Percentiles rank a stretch among this genome's conserved stretches.
Evolutionary conservation across 2,797 vertebrate species (phyloP).

Genomic region (Babyrousa celebensis): DNA sequence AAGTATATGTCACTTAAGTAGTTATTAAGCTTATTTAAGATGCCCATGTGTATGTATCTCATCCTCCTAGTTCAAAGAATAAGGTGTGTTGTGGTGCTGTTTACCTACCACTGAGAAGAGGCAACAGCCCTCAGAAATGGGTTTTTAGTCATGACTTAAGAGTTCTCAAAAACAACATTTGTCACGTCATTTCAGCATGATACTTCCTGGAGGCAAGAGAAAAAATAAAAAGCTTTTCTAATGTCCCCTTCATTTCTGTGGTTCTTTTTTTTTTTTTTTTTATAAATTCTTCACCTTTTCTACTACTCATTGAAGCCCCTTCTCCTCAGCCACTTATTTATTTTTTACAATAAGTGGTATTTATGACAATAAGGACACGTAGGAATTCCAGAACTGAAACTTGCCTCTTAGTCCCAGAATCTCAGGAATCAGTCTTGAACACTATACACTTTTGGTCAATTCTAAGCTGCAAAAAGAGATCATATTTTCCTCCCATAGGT

Average conservation of each 20-base stretch:
- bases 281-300: slow-evolving; percentile 1
- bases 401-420: neutral
- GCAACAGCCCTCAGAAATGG: slow-evolving; percentile 28
- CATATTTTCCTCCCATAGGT: neutral
- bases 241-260: slow-evolving; percentile 41
- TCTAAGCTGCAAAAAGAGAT: neutral
- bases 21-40: slow-evolving; percentile 60
- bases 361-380: slow-evolving; percentile 5
- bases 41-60: neutral
- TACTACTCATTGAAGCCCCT: neutral
- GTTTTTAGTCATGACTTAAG: slow-evolving; percentile 57
- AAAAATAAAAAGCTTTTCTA: slow-evolving; percentile 68
- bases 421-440: neutral
- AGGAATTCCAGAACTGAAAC: neutral
- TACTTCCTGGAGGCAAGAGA: slow-evolving; percentile 53
- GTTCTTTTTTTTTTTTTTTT: slow-evolving; percentile 26
- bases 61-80: neutral
- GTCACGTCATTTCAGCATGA: slow-evolving; percentile 55
- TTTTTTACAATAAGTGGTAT: neutral
- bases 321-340: slow-evolving; percentile 10
- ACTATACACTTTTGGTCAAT: neutral
- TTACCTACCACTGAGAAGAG: slow-evolving; percentile 58
- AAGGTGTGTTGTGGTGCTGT: neutral
- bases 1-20: neutral
- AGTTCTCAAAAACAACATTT: slow-evolving; percentile 74